Evolutionary conservation across 2,888 invertebrate species (phyloP), one percentile per base, ranked within the genome.

Genomic region (Amphipoea oculea): DNA sequence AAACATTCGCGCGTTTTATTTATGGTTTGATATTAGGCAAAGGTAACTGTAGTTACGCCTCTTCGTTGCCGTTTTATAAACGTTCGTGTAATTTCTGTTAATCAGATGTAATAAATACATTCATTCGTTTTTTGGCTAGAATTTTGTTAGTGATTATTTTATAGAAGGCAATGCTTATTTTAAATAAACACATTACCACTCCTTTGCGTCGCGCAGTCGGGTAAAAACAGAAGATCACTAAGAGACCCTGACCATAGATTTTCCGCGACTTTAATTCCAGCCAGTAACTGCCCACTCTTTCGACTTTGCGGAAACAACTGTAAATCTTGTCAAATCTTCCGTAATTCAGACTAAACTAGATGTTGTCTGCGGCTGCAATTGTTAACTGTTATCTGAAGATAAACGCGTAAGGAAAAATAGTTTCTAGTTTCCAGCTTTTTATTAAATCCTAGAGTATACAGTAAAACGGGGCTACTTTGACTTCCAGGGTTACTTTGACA

Each of bases 201-300:
- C n/a, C n/a, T n/a, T n/a, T n/a, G n/a, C n/a, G n/a, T n/a, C n/a
- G n/a, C n/a, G n/a, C n/a, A n/a, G n/a, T n/a, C n/a, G n/a, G n/a
- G n/a, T n/a, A n/a, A 17, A 67, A 60, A 51, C 17, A 45, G 14
- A 73, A 62, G 14, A 11, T n/a, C 11, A 7, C 17, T 14, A 45
- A 63, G 42, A 78, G n/a, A 48, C 42, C 7, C 20, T 62, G 69
- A 69, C 68, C 75, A 66, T 65, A 84, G 71, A 84, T 81, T 84
- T 77, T 84, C 73, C 67, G 74, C 73, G 40, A 54, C 84, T 77
- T 84, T 72, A 84, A 84, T 70, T 84, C 67, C 40, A 62, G 70
- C 48, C n/a, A 73, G 73, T 36, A 36, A 76, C 84, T n/a, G 63
- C 48, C 66, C 42, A 73, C 65, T 73, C 71, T 12, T 51, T 71